phyloP scores from a whole-genome alignment of 2,797 vertebrate genomes.

The Rhynchonycteris naso region DNA sequence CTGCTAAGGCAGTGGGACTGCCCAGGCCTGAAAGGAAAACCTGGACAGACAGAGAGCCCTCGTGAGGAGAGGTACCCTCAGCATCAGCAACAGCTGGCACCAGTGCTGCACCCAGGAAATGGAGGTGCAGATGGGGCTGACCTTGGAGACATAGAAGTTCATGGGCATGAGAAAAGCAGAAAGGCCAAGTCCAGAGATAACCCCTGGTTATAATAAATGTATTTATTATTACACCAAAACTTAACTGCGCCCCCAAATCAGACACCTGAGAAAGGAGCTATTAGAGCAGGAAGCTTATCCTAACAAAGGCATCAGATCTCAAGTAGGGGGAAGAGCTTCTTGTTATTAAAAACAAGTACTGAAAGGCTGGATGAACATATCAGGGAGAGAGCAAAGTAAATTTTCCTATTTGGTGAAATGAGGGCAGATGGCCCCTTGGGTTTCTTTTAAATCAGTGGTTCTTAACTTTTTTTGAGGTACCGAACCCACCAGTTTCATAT shows the following conservation, averaged over 20 bases:
- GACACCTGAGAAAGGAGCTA: neutral
- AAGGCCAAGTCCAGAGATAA: neutral
- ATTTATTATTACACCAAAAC: neutral
- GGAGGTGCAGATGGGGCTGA: neutral
- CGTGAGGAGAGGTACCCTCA: neutral
- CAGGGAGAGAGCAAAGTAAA: neutral
- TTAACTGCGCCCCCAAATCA: neutral
- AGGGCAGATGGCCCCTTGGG: neutral
- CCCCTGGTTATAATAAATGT: neutral
- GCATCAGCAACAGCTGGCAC: neutral
- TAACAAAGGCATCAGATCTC: neutral
- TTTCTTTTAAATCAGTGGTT: constrained; percentile 19
- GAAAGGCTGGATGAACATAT: neutral
- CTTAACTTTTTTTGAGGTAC: no score
- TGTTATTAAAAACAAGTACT: neutral
- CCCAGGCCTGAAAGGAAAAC: neutral
- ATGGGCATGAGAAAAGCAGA: neutral
- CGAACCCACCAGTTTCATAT: no score
- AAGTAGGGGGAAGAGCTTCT: neutral
- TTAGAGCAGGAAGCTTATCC: neutral
- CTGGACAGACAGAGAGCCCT: no score
- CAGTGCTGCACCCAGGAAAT: neutral
- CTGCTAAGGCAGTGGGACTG: neutral
- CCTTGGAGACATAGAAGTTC: neutral
- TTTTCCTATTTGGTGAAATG: neutral